These are phyloP conservation scores for Tragopan temminckii DNA, from an alignment of 2,797 vertebrate species.

Conservation along the genomic window DNA sequence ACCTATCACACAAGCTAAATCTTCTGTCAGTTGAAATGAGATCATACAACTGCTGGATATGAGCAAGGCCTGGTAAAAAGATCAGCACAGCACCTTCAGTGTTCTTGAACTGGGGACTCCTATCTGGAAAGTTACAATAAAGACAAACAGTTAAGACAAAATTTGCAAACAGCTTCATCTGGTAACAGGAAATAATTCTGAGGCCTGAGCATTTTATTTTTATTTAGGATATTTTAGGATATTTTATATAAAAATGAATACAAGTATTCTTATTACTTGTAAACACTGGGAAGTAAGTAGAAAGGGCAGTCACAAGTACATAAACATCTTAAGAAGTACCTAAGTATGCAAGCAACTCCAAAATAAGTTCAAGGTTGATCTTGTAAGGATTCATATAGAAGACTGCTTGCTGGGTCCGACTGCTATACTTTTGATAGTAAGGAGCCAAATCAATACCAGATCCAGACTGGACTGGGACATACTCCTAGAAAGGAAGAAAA, in stretches of 20 bases:
- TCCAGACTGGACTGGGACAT: constrained; percentile 82
- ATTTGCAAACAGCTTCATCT: background rate
- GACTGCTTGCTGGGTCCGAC: constrained; percentile 89
- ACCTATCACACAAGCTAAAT: constrained; percentile 91
- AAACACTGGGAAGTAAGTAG: background rate
- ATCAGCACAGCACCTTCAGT: constrained; percentile 92
- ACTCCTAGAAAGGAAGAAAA: constrained; percentile 83
- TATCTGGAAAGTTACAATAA: constrained; percentile 81
- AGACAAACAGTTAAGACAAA: background rate
- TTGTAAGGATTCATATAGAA: constrained; percentile 96
- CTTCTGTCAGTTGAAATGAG: constrained; percentile 91
- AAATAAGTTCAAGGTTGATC: constrained; percentile 94
- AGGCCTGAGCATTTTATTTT: accelerated
- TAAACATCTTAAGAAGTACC: constrained; percentile 79
- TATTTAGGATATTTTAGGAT: background rate
- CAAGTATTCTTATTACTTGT: background rate
- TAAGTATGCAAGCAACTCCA: constrained; percentile 91
- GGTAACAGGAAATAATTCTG: background rate
- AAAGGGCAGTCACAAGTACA: background rate
- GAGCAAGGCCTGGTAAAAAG: constrained; percentile 95
- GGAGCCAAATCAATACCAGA: constrained; percentile 84
- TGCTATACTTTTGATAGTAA: constrained; percentile 90
- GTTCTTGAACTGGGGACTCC: constrained; percentile 88
- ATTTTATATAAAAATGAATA: background rate
- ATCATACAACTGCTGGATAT: constrained; percentile 95